These are phyloP conservation scores for Lasioglossum pauxillum DNA, from an alignment of 2,888 invertebrate species.

Conservation along the genomic window DNA sequence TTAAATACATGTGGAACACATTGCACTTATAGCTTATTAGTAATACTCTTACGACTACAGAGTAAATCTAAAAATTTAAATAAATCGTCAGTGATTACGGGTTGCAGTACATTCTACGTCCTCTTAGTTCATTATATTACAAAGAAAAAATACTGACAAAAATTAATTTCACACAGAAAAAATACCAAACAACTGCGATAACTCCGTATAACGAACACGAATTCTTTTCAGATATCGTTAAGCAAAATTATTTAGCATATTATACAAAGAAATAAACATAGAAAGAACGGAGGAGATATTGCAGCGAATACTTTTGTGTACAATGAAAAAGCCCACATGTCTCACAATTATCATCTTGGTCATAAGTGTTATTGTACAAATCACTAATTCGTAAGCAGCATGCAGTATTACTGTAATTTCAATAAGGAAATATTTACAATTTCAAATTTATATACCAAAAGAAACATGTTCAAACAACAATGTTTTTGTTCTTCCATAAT, in stretches of 20 bases:
- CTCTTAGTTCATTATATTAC: constrained; percentile 63
- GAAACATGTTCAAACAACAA: constrained; percentile 59
- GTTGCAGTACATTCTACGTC: constrained; percentile 59
- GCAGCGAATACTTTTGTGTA: constrained; percentile 55
- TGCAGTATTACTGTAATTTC: constrained; percentile 62
- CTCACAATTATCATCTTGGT: constrained; percentile 69
- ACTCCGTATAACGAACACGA: constrained; percentile 25
- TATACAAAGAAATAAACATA: constrained; percentile 42
- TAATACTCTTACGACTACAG: constrained; percentile 68
- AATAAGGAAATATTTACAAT: constrained; percentile 62
- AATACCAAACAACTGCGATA: constrained; percentile 26
- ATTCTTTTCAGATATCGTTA: constrained; percentile 26
- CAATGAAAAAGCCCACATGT: constrained; percentile 52
- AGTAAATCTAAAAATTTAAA: constrained; percentile 64
- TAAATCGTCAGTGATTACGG: constrained; percentile 55
- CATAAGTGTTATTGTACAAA: constrained; percentile 69
- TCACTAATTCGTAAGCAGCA: constrained; percentile 68
- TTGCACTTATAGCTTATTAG: constrained; percentile 78
- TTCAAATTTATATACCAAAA: constrained; percentile 36
- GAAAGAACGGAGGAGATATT: constrained; percentile 56
- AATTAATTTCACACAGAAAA: constrained; percentile 43
- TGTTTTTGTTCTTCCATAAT: constrained; percentile 30
- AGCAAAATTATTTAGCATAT: constrained; percentile 34
- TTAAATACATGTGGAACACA: constrained; percentile 78
- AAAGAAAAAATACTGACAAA: constrained; percentile 71